A percentile compares a stretch with the other conserved stretches of the same genome.
Evolutionary conservation across 37 sponge, comb jelly and placozoan genomes (phyloP).

Genomic region (Corticium candelabrum): DNA sequence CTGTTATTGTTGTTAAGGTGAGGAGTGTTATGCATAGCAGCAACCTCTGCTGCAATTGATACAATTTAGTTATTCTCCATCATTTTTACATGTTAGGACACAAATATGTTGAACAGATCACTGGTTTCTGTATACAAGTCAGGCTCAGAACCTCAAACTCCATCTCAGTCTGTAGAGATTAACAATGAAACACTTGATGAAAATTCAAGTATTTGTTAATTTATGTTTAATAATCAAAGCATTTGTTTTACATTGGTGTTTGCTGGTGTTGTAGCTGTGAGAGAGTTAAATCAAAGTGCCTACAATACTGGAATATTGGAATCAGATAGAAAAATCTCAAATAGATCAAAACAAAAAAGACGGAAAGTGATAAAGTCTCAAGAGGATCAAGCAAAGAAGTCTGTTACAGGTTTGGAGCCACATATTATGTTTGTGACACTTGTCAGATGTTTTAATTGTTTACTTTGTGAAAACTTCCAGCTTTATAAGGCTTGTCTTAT

Average conservation of each 20-base stretch:
- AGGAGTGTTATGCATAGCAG: not conserved
- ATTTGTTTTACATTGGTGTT: no score
- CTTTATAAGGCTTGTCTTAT: no score
- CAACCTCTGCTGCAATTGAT: no score
- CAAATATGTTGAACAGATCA: conserved; percentile 16
- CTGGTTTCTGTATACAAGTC: conserved; percentile 15
- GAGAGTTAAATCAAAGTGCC: no score
- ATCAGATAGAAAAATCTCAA: no score
- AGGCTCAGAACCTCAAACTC: not conserved
- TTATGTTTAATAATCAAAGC: no score
- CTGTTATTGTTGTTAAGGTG: not conserved
- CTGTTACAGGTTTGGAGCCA: no score
- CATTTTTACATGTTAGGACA: not conserved
- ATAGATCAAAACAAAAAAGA: no score
- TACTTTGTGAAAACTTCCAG: not conserved
- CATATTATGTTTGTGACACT: conserved; percentile 9
- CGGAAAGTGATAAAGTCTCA: not conserved
- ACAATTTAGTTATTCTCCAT: not conserved
- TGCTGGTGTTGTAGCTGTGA: no score
- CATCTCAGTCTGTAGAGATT: not conserved
- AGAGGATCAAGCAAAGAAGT: conserved; percentile 12
- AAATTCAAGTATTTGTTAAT: no score
- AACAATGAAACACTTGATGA: not conserved
- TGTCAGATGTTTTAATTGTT: not conserved
- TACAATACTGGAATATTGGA: no score